Conservation (phyloP, 2,797 vertebrate species). For the Silurus lanzhouensis region DNA sequence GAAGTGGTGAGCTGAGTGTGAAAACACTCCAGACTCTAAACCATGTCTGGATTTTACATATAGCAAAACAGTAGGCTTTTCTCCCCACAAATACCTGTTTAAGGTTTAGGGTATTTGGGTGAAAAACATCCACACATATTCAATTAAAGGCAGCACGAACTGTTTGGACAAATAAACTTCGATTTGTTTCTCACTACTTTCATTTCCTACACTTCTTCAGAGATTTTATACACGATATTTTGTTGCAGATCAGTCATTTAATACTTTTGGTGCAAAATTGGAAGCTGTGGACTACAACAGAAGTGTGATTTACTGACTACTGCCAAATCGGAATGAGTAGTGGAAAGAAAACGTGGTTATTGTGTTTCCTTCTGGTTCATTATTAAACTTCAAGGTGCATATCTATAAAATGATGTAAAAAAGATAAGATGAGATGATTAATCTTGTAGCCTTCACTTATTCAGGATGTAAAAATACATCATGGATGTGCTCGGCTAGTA, state of each 20-base stretch:
- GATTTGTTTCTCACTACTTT: not conserved
- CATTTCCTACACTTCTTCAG: not conserved
- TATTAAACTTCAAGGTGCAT: not conserved
- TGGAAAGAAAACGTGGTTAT: not conserved
- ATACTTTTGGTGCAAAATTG: not conserved
- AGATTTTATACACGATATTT: not conserved
- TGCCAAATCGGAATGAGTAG: not conserved
- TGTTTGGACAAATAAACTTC: not conserved
- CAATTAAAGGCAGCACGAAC: not conserved
- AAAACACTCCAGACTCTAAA: constrained; percentile 9
- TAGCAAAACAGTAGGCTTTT: not conserved
- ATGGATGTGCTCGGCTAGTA: too few relatives aligned
- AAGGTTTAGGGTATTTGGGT: not conserved
- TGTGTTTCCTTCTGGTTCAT: not conserved
- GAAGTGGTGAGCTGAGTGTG: not conserved
- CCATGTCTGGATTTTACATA: not conserved
- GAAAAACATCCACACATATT: not conserved
- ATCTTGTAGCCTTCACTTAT: not conserved
- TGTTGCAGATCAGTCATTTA: not conserved
- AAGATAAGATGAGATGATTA: not conserved
- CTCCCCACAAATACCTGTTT: not conserved
- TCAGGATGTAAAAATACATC: not conserved
- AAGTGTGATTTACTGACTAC: constrained; percentile 2
- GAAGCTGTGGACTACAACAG: not conserved
- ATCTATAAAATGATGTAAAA: not conserved